Base-by-base conservation (phyloP, 2,888 invertebrate genomes). In the Lochmaea crataegi region DNA sequence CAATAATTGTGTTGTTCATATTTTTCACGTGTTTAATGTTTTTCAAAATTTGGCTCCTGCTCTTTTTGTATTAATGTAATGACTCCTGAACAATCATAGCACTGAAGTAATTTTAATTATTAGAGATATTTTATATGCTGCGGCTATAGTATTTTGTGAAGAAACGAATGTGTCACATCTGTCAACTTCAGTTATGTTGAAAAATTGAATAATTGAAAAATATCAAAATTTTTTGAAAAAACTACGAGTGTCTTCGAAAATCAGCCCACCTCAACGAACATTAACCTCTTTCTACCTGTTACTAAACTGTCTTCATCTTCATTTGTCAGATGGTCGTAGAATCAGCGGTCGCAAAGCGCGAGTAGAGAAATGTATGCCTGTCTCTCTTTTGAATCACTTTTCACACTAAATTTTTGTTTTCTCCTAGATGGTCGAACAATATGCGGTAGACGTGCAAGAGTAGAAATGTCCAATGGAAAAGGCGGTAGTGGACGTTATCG, bases 391-490 rank as follows among this genome's bases (percentile, higher is more conserved):
- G 51, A 32, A 66, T 53, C 42, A 26, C 48, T 60, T 65, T 68
- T 22, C 51, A 38, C 16, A 68, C 60, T 61, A 58, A 60, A 45
- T 60, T 41, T 65, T 65, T 65, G 61, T 76, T 45, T 64, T 57
- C 57, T 12, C 76, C 84, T 92, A 85, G 94, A 94, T 84, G 94
- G 94, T 0, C 89, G 95, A 60, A 94, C 94, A 57, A 93, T 97
- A 77, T 96, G 96, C 87, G 97, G 97, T 0, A 91, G 95, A 56
- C 90, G 96, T 63, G 96, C 96, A 38, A 91, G 97, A 63, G 97
- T 97, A 10, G 98, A 98, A 87, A 91, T 96, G 87, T 97, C 97
- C 2, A 96, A 95, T 83, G 97, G 97, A 22, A 94, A 94, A 85
- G 90, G 92, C 63, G 86, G 87, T 75, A 88, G 88, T 66, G 84